Conservation (phyloP, 2,797 vertebrate genomes). For the Psittacula derbiana region DNA sequence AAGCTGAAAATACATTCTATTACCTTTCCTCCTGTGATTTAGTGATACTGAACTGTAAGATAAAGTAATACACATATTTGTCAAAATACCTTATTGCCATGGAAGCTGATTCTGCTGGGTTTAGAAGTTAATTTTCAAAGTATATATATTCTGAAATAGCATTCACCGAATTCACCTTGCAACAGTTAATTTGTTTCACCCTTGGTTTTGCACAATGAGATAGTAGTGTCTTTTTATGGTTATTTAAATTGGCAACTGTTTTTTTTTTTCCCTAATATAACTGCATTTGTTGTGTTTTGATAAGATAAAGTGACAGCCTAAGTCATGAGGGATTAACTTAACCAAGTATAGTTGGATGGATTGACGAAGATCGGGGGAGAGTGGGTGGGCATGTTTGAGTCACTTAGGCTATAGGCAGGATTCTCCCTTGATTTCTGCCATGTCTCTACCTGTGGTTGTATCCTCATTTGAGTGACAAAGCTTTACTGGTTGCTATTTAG, state of each 20-base stretch:
- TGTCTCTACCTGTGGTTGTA: not conserved
- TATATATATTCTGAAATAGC: not conserved
- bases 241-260: not conserved
- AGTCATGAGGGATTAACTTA: not conserved
- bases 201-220: not conserved
- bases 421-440: not conserved
- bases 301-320: not conserved
- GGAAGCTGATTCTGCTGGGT: not conserved
- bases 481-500: not conserved
- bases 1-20: not conserved
- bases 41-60: not conserved
- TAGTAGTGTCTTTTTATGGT: not conserved
- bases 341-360: rapidly evolving
- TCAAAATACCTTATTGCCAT: not conserved
- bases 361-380: not conserved
- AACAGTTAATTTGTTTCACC: not conserved
- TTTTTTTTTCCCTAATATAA: not conserved
- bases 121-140: not conserved
- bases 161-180: not conserved
- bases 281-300: not conserved
- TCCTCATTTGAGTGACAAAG: not conserved
- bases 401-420: not conserved
- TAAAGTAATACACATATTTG: not conserved
- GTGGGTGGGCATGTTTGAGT: not conserved
- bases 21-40: not conserved